Conservation (phyloP, 2,113 vertebrate genomes). For the Calcarius ornatus region DNA sequence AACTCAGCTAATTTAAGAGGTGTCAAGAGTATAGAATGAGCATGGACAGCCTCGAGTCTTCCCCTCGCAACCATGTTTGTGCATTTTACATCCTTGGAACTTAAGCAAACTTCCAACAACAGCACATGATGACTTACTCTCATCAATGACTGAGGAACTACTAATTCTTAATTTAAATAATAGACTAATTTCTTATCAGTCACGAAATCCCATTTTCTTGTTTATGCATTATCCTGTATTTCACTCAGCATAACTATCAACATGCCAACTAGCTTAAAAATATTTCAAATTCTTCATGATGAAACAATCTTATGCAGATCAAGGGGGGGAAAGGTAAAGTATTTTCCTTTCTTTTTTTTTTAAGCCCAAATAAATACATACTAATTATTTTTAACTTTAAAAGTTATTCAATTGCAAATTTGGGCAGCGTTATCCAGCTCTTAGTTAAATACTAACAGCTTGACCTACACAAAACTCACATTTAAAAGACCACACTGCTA, state of each 20-base stretch:
- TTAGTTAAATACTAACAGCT: neutral
- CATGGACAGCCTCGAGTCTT: rapidly evolving
- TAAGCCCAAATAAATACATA: neutral
- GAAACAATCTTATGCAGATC: neutral
- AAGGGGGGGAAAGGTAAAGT: rapidly evolving
- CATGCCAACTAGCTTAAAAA: neutral
- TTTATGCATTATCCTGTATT: neutral
- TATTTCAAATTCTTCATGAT: neutral
- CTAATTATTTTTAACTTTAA: neutral
- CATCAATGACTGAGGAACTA: neutral
- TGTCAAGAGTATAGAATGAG: neutral
- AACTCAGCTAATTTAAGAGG: neutral
- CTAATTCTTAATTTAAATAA: neutral
- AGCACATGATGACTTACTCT: neutral
- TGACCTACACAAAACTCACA: neutral
- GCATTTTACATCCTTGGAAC: neutral
- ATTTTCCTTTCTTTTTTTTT: neutral
- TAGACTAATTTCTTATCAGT: neutral
- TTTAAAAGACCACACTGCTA: neutral
- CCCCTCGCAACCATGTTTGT: rapidly evolving
- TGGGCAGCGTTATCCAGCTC: neutral
- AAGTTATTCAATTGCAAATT: neutral
- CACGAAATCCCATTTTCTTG: neutral
- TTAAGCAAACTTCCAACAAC: neutral
- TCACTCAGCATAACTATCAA: neutral